Evolutionary conservation across 2,888 invertebrate genomes (phyloP).

Genomic region (Polymixis lichenea): DNA sequence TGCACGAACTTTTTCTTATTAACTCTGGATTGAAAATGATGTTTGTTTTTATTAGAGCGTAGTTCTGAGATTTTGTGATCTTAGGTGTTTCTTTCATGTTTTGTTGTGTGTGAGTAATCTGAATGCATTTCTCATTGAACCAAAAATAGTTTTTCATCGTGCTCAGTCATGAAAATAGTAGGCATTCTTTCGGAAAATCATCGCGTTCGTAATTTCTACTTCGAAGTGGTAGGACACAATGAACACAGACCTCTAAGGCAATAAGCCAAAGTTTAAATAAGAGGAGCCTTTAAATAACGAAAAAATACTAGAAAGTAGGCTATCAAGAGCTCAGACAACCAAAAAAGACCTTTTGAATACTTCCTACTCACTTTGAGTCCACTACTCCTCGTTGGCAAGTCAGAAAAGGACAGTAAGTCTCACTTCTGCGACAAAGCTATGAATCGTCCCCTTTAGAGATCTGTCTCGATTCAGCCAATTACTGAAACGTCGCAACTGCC

Average conservation of each 20-base stretch:
- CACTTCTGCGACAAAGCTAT: slow-evolving; percentile 82
- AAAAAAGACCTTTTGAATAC: slow-evolving; percentile 63
- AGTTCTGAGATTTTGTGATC: slow-evolving; percentile 31
- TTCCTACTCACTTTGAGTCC: slow-evolving; percentile 70
- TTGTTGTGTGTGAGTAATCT: slow-evolving; percentile 36
- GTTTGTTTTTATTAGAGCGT: slow-evolving; percentile 38
- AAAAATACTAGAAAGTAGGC: slow-evolving; percentile 56
- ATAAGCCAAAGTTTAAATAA: slow-evolving; percentile 55
- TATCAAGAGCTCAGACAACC: slow-evolving; percentile 59
- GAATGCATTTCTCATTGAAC: slow-evolving; percentile 51
- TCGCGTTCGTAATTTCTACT: slow-evolving; percentile 7
- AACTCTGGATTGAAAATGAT: slow-evolving; percentile 30
- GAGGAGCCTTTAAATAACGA: slow-evolving; percentile 47
- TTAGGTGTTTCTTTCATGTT: slow-evolving; percentile 41
- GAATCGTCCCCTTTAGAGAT: slow-evolving; percentile 78
- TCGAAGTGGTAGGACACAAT: slow-evolving; percentile 14
- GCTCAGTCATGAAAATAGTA: slow-evolving; percentile 15
- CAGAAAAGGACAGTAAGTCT: slow-evolving; percentile 78
- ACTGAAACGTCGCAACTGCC: slow-evolving; percentile 75
- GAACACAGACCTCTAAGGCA: slow-evolving; percentile 33
- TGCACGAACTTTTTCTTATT: slow-evolving; percentile 59
- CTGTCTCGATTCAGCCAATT: slow-evolving; percentile 71
- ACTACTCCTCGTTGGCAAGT: slow-evolving; percentile 68
- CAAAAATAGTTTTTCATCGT: slow-evolving; percentile 47
- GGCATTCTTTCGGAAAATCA: slow-evolving; percentile 28